Evolutionary conservation across 2,113 vertebrate genomes (phyloP), one percentile per base, ranked within the genome.

Genomic region (Excalfactoria chinensis): DNA sequence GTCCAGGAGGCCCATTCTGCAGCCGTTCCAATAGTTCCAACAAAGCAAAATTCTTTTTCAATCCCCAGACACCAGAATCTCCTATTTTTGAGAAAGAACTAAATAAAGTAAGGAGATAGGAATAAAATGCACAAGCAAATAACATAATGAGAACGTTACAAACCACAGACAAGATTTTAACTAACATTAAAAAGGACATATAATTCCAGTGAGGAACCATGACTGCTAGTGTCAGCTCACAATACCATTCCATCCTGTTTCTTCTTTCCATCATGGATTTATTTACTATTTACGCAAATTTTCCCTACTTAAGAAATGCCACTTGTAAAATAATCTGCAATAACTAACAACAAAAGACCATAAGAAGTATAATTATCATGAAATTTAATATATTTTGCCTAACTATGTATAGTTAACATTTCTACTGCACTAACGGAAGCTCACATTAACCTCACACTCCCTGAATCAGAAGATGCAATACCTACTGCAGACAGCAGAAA

Each of bases 21-120:
- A 99, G 98, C 49, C 99, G 98, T 96, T 99, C 99, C 93, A 99
- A 93, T 32, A 99, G 98, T 86, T 99, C 99, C 76, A 99, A 97
- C 92, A 99, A 98, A 92, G 99, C 99, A 98, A 99, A 99, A 97
- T 99, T 99, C 96, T 99, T 99, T 97, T 99, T 99, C 95, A 99
- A 96, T 41, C 99, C 99, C 99, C 99, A 99, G 66, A 99, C 99
- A 89, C 99, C 99, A 74, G 99, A 99, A 95, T 99, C 99, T 44
- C 99, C 99, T 99, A 68, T 88, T 94, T 95, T 90, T 93, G 72
- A 95, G 3, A 28, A 66, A 87, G 60, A 82, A 74, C 63, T 66
- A 82, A 84, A 96, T 67, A 35, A 94, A 97, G 49, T 22, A 58
- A 93, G 60, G 93, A 34, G 7, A 48, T 5, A 62, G 6, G 10